Evolutionary conservation across 2,888 invertebrate genomes (phyloP).

Genomic region (Seira ritae): DNA sequence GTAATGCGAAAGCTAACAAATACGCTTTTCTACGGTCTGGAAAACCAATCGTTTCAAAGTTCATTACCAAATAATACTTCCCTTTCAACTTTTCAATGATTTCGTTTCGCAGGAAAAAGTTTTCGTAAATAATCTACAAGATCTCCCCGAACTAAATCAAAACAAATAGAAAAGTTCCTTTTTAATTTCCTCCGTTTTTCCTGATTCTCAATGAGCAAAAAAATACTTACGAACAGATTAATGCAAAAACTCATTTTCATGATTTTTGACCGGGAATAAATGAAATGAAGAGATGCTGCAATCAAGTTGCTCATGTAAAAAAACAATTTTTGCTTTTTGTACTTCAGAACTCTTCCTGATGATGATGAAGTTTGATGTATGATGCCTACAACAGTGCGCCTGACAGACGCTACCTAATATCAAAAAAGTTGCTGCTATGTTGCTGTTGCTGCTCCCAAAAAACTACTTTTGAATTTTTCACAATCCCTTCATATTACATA

Average conservation of each 20-base stretch:
- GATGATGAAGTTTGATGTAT: slow-evolving; percentile 43
- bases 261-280: background rate
- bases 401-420: slow-evolving; percentile 35
- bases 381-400: slow-evolving; percentile 31
- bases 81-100: background rate
- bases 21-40: no score
- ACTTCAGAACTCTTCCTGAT: slow-evolving; percentile 34
- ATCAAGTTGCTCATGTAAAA: slow-evolving; percentile 38
- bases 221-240: background rate
- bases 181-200: background rate
- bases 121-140: background rate
- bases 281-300: slow-evolving; percentile 31
- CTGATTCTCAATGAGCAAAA: background rate
- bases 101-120: background rate
- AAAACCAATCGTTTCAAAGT: background rate
- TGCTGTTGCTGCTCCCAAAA: background rate
- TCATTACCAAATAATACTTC: no score
- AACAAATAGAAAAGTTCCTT: no score
- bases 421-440: background rate
- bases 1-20: no score
- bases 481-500: background rate
- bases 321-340: background rate
- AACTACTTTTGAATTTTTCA: background rate
- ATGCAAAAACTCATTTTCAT: background rate
- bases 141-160: background rate